Percentiles rank a stretch among this genome's conserved stretches.
Evolutionary conservation across 1,140 invertebrate genomes (phyloP).

Genomic region (Solen grandis): DNA sequence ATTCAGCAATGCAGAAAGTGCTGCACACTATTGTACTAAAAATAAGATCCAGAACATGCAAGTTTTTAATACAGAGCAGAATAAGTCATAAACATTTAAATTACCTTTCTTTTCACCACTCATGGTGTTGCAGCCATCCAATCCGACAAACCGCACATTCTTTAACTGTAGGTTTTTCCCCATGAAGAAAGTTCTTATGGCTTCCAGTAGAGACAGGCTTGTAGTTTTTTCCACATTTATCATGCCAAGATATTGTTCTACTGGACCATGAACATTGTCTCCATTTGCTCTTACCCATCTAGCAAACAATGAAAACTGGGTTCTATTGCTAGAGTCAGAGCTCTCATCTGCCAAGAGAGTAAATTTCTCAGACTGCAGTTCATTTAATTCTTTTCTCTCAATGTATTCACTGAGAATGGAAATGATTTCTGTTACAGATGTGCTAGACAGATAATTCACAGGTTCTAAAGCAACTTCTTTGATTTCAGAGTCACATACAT

Average conservation of each 20-base stretch:
- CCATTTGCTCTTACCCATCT: slow-evolving; percentile 2
- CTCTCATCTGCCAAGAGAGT: slow-evolving; percentile 17
- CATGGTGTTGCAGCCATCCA: slow-evolving; percentile 51
- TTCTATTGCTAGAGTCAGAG: slow-evolving; percentile 19
- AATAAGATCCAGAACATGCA: too few species aligned
- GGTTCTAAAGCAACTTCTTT: not conserved
- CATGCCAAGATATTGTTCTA: not conserved
- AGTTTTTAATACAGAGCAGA: too few species aligned
- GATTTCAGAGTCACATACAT: slow-evolving; percentile 8
- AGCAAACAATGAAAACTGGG: slow-evolving; percentile 23
- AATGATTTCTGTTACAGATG: slow-evolving; percentile 1
- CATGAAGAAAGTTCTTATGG: slow-evolving; percentile 4
- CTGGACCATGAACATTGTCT: not conserved
- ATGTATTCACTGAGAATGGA: not conserved
- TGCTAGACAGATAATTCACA: slow-evolving; percentile 17
- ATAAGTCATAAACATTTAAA: too few species aligned
- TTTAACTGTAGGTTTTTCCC: not conserved
- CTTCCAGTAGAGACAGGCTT: not conserved
- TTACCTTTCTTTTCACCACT: slow-evolving; percentile 42
- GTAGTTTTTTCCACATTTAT: slow-evolving; percentile 3
- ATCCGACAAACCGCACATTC: slow-evolving; percentile 32
- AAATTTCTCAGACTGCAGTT: slow-evolving; percentile 1
- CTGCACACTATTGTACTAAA: too few species aligned
- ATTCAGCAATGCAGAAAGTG: too few species aligned
- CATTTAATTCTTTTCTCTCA: slow-evolving; percentile 3